phyloP scores from a whole-genome alignment of 1,140 invertebrate species.

The Tetramorium alpestre region DNA sequence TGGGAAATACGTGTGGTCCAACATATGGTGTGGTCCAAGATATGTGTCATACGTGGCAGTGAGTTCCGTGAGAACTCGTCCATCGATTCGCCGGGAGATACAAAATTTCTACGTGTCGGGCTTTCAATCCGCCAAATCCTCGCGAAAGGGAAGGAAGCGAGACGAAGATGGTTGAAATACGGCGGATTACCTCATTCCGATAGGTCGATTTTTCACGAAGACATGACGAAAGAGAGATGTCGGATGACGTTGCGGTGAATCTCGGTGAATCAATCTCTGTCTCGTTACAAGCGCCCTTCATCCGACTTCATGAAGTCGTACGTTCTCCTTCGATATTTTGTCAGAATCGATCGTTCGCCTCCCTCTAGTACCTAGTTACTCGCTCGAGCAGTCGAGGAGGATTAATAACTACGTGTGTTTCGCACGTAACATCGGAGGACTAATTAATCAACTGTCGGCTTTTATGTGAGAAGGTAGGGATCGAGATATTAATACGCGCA shows the following conservation, averaged over 20 bases:
- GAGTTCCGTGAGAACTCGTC: neutral
- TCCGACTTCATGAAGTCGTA: slow-evolving; percentile 45
- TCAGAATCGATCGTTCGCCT: slow-evolving; percentile 27
- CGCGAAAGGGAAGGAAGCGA: slow-evolving; percentile 19
- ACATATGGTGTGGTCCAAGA: neutral
- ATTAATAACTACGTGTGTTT: slow-evolving; percentile 51
- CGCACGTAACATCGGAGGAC: slow-evolving; percentile 25
- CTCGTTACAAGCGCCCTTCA: slow-evolving; percentile 39
- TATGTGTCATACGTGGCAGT: neutral
- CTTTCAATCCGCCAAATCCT: slow-evolving; percentile 56
- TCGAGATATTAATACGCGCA: slow-evolving; percentile 41
- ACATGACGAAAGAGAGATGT: slow-evolving; percentile 48
- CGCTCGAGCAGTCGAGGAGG: neutral
- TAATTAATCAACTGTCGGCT: slow-evolving; percentile 48
- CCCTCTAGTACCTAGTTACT: neutral
- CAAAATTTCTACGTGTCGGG: slow-evolving; percentile 15
- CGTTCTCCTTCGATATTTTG: slow-evolving; percentile 48
- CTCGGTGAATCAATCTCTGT: slow-evolving; percentile 56
- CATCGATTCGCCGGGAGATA: neutral
- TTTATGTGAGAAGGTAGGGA: neutral
- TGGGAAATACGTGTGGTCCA: neutral
- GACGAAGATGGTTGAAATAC: slow-evolving; percentile 17
- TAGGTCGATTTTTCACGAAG: slow-evolving; percentile 54
- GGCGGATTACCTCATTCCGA: slow-evolving; percentile 45
- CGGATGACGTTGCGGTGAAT: slow-evolving; percentile 55